Conservation (phyloP, 2,113 vertebrate species). For the Rhea pennata region DNA sequence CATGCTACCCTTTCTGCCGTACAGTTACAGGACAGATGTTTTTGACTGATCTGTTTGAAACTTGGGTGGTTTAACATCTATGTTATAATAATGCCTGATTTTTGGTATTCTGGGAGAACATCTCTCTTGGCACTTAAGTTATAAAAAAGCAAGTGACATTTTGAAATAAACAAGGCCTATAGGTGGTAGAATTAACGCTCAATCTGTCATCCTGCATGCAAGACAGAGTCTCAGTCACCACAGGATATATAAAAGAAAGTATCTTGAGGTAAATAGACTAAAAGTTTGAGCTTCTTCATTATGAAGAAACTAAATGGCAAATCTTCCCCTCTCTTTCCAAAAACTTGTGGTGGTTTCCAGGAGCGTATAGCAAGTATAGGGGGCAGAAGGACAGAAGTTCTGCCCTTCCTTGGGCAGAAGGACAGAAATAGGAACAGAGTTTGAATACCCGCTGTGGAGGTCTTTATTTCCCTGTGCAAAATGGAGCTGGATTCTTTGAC, state of each 20-base stretch:
- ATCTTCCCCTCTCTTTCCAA: background rate
- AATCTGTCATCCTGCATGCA: slow-evolving; percentile 42
- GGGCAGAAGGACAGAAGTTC: background rate
- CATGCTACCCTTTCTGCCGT: slow-evolving; percentile 16
- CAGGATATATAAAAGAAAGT: background rate
- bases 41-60: slow-evolving; percentile 54
- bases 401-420: background rate
- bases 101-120: slow-evolving; percentile 38
- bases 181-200: slow-evolving; percentile 68
- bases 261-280: background rate
- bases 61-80: slow-evolving; percentile 29
- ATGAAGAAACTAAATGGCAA: background rate
- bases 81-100: slow-evolving; percentile 41
- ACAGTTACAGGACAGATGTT: slow-evolving; percentile 25
- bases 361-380: fast-evolving
- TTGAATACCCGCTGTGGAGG: background rate
- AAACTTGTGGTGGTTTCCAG: fast-evolving
- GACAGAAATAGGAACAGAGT: background rate
- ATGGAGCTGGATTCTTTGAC: background rate
- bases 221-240: background rate
- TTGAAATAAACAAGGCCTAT: slow-evolving; percentile 64
- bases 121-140: slow-evolving; percentile 23
- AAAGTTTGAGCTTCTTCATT: background rate
- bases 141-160: slow-evolving; percentile 54
- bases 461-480: background rate